These are phyloP conservation scores for Percina caprodes DNA, from an alignment of 2,113 vertebrate genomes.

Conservation along the genomic window DNA sequence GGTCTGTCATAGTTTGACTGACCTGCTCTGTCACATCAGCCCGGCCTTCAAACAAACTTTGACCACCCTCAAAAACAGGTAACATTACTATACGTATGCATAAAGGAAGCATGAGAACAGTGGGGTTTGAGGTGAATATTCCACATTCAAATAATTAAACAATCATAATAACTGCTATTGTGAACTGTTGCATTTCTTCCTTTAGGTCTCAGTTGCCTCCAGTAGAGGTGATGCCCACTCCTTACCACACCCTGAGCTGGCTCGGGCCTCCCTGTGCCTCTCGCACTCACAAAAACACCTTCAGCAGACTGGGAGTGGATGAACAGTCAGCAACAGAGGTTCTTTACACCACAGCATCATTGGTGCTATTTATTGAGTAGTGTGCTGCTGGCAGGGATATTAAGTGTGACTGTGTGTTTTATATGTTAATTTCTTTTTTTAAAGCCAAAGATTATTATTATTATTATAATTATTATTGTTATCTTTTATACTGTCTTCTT, in stretches of 20 bases:
- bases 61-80: constrained; percentile 78
- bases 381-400: background rate
- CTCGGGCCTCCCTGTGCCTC: constrained; percentile 78
- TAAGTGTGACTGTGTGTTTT: background rate
- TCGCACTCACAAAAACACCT: constrained; percentile 79
- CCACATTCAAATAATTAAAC: background rate
- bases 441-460: too few species aligned
- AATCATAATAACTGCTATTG: background rate
- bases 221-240: constrained; percentile 78
- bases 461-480: too few species aligned
- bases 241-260: constrained; percentile 83
- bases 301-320: constrained; percentile 81
- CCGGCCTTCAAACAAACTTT: constrained; percentile 82
- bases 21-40: constrained; percentile 85
- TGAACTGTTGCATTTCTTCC: background rate
- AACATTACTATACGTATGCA: constrained; percentile 7
- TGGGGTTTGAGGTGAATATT: background rate
- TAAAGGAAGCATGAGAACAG: background rate
- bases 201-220: constrained; percentile 68
- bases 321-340: constrained; percentile 80
- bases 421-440: too few species aligned
- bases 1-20: constrained; percentile 82
- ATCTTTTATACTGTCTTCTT: too few species aligned
- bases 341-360: background rate
- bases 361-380: background rate